Evolutionary conservation across 2,888 invertebrate genomes (phyloP).

Genomic region (Zeuzera pyrina): DNA sequence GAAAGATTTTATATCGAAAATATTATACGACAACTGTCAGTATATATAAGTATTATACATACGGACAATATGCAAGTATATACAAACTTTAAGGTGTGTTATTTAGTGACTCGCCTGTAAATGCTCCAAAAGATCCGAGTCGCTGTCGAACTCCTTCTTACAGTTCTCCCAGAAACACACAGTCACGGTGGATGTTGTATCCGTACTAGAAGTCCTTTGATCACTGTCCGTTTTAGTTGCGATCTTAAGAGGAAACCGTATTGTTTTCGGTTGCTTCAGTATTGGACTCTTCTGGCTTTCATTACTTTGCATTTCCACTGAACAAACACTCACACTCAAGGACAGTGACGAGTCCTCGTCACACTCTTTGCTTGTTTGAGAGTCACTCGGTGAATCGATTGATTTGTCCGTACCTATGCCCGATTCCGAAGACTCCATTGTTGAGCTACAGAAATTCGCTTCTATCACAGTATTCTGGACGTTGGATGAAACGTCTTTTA

Average conservation of each 20-base stretch:
- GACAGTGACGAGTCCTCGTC: conserved; percentile 63
- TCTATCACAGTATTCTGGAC: conserved; percentile 61
- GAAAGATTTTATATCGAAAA: no score
- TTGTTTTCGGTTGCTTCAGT: conserved; percentile 85
- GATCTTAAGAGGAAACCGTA: conserved; percentile 81
- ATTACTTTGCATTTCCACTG: conserved; percentile 42
- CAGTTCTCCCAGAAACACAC: conserved; percentile 90
- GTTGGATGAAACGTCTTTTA: conserved; percentile 60
- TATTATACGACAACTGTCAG: no score
- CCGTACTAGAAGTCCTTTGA: conserved; percentile 48
- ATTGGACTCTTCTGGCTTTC: conserved; percentile 82
- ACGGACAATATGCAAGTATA: no score
- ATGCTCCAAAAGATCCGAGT: conserved; percentile 88
- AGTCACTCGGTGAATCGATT: conserved; percentile 62
- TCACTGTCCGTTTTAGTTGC: conserved; percentile 43
- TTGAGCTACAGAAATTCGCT: conserved; percentile 53
- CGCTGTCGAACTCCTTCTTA: conserved; percentile 82
- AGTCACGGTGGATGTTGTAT: conserved; percentile 63
- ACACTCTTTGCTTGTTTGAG: conserved; percentile 61
- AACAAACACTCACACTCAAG: conserved; percentile 57
- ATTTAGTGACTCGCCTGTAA: conserved; percentile 88
- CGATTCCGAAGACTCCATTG: conserved; percentile 57
- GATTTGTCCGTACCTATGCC: conserved; percentile 66
- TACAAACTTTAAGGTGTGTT: no score
- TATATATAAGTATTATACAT: no score